Evolutionary conservation across 2,888 invertebrate genomes (phyloP).

Genomic region (Periphyllus acericola): DNA sequence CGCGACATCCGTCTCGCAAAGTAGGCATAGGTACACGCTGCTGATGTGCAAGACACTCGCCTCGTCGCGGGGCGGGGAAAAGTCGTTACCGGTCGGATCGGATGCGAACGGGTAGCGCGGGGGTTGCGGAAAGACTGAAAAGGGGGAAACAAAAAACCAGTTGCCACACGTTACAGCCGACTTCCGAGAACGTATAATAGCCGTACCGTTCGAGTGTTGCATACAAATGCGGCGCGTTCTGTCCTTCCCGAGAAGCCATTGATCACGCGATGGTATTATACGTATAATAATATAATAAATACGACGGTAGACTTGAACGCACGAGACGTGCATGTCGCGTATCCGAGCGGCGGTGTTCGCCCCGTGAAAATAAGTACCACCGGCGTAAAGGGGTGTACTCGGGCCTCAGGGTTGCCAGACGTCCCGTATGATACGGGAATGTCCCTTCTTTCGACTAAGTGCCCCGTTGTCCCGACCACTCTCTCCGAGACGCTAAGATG

Average conservation of each 20-base stretch:
- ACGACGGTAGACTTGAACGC: constrained; percentile 28
- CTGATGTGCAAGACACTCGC: too few species aligned
- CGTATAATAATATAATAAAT: too few species aligned
- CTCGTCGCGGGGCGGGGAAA: background rate
- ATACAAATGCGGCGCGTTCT: constrained; percentile 8
- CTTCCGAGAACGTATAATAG: constrained; percentile 33
- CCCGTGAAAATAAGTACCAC: too few species aligned
- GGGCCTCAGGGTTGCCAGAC: too few species aligned
- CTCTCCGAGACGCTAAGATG: too few species aligned
- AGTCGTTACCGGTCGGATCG: background rate
- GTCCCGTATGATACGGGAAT: too few species aligned
- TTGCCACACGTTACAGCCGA: background rate
- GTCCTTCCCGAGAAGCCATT: background rate
- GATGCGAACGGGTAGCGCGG: background rate
- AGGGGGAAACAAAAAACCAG: background rate
- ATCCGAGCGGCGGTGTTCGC: too few species aligned
- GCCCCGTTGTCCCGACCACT: too few species aligned
- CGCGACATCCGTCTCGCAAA: background rate
- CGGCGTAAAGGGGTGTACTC: too few species aligned
- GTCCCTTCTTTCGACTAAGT: too few species aligned
- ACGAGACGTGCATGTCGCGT: background rate
- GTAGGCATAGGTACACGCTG: too few species aligned
- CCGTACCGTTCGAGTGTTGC: constrained; percentile 5
- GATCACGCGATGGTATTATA: background rate
- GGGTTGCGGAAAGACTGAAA: background rate